Evolutionary conservation across 2,888 invertebrate species (phyloP), one percentile per base, ranked within the genome.

Genomic region (Bombylius discolor): DNA sequence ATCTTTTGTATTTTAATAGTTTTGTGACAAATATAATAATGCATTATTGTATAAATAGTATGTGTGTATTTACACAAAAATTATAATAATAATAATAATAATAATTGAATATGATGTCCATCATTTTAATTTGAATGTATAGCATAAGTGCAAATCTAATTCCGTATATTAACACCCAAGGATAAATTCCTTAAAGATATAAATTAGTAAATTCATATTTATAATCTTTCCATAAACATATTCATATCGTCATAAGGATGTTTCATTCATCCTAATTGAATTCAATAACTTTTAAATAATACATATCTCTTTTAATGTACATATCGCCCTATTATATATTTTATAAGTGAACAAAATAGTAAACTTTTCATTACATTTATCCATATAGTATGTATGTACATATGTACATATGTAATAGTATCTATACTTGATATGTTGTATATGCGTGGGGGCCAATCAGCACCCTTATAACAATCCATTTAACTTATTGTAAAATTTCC

Each of bases 181-280:
- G 11, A 42, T 11, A 42, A 42, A 42, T 11, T 42, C 6, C 39
- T 42, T 42, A 42, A 42, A 42, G 39, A 42, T 11, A 42, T 42
- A 42, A 42, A 42, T 42, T 42, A 42, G 39, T 42, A 42, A 42
- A 42, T 39, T 34, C 56, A 53, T 56, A 42, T 39, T 34, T 56
- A 53, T 56, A 56, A 58, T 58, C 51, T 46, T 5, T 42, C 47
- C 45, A 52, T 56, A 56, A 58, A 54, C 44, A 56, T 56, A 56
- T 58, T 58, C 56, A 56, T 56, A 47, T 49, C 47, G 42, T 49
- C 51, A 50, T 47, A 8, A 31, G 47, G 48, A 45, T 23, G 49
- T 53, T 53, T 52, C 59, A 56, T 55, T 59, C 55, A 39, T 59
- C 33, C 47, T 59, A 56, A 59, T 59, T 59, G 59, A 59, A 59